These are phyloP conservation scores for Semaprochilodus insignis DNA, from an alignment of 2,797 vertebrate genomes.

Conservation along the genomic window DNA sequence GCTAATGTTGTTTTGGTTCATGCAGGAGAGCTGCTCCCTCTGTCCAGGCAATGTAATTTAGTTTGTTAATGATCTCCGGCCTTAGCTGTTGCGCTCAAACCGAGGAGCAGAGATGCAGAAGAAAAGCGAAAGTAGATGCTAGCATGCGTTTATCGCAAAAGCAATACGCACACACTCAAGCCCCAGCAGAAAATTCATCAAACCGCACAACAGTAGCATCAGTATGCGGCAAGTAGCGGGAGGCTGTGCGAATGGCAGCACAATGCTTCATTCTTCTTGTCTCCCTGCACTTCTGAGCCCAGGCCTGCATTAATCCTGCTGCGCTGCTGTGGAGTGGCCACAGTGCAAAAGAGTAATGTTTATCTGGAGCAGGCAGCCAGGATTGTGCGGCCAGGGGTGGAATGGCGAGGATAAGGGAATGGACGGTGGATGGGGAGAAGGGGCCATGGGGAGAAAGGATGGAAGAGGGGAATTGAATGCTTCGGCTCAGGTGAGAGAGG, in stretches of 20 bases:
- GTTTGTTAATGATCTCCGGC: conserved; percentile 35
- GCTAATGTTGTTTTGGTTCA: conserved; percentile 26
- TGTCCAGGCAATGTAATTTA: conserved; percentile 41
- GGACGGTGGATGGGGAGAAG: conserved; percentile 42
- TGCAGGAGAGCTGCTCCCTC: background rate
- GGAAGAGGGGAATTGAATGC: conserved; percentile 65
- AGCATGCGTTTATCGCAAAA: background rate
- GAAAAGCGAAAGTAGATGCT: conserved; percentile 20
- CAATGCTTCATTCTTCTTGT: conserved; percentile 52
- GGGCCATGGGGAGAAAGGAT: background rate
- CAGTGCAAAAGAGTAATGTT: conserved; percentile 61
- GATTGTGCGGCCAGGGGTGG: conserved; percentile 55
- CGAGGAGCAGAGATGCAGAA: background rate
- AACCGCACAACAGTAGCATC: conserved; percentile 43
- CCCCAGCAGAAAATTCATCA: conserved; percentile 38
- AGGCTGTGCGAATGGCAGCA: conserved; percentile 44
- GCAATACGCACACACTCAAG: background rate
- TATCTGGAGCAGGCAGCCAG: conserved; percentile 70
- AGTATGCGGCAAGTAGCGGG: conserved; percentile 43
- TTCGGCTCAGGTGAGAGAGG: conserved; percentile 66
- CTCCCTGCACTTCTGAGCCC: conserved; percentile 30
- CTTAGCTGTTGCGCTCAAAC: conserved; percentile 6
- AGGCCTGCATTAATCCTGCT: conserved; percentile 69
- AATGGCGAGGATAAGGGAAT: conserved; percentile 16
- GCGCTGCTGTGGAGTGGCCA: conserved; percentile 65